phyloP scores from a whole-genome alignment of 2,113 vertebrate species.

The Drymodes brunneopygia region DNA sequence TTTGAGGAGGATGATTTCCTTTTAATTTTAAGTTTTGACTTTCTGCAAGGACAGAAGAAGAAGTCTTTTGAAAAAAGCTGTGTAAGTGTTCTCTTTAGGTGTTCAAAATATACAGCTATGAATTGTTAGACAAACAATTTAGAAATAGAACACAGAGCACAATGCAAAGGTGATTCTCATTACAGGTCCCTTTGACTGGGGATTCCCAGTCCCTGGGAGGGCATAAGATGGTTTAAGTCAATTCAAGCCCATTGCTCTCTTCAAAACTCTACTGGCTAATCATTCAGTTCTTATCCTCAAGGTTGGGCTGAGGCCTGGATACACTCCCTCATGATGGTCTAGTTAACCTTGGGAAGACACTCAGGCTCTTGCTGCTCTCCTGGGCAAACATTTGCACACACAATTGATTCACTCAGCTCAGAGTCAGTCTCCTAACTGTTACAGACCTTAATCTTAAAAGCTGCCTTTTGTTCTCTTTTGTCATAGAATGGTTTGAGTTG shows the following conservation, averaged over 20 bases:
- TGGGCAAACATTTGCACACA: neutral
- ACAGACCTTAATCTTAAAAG: neutral
- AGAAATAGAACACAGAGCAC: neutral
- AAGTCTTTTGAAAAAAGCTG: neutral
- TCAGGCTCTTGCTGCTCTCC: neutral
- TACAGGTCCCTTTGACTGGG: neutral
- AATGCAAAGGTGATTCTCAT: neutral
- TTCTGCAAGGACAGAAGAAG: neutral
- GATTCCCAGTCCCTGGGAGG: neutral
- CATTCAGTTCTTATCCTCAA: neutral
- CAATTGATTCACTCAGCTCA: neutral
- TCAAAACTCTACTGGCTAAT: neutral
- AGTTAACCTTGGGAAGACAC: neutral
- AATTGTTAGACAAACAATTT: neutral
- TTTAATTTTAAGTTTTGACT: neutral
- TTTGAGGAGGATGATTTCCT: neutral
- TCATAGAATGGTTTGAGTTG: neutral
- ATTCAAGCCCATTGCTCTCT: neutral
- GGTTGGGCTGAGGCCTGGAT: neutral
- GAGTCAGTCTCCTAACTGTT: neutral
- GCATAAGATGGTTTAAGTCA: neutral
- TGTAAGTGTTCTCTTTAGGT: neutral
- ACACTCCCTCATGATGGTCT: neutral
- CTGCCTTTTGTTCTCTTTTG: neutral
- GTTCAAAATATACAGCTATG: neutral